A percentile compares a stretch with the other conserved stretches of the same genome.
Conservation (phyloP, 2,888 invertebrate species). For the Leptinotarsa juncta region DNA sequence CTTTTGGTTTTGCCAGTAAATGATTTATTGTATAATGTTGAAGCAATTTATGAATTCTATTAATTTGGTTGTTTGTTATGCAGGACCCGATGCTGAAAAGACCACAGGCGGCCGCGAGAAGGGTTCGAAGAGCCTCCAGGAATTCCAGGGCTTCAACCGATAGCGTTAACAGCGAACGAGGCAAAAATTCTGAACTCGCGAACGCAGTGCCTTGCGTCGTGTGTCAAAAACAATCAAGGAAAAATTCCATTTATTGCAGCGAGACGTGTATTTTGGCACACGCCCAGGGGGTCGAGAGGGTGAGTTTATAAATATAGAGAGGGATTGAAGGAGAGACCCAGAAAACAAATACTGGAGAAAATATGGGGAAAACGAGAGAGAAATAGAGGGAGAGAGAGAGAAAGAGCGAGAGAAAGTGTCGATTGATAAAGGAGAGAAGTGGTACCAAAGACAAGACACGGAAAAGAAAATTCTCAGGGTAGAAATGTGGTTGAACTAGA, state of each 20-base stretch:
- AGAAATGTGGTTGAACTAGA: too few relatives aligned
- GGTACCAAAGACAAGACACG: too few relatives aligned
- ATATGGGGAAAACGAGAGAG: too few relatives aligned
- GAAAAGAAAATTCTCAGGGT: too few relatives aligned
- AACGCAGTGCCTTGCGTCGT: constrained; percentile 73
- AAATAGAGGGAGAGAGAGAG: too few relatives aligned
- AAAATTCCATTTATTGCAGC: constrained; percentile 90
- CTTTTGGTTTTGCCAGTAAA: too few relatives aligned
- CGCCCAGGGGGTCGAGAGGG: constrained; percentile 76
- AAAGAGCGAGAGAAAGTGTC: too few relatives aligned
- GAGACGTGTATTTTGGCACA: constrained; percentile 88
- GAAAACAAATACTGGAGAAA: too few relatives aligned
- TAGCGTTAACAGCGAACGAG: constrained; percentile 54
- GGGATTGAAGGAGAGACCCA: too few relatives aligned
- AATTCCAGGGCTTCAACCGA: constrained; percentile 60
- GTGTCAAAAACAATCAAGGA: constrained; percentile 80
- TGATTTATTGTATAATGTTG: too few relatives aligned
- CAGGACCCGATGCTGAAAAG: constrained; percentile 60
- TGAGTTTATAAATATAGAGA: constrained; percentile 40
- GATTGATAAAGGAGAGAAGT: too few relatives aligned
- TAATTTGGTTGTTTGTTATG: neutral
- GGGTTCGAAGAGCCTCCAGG: constrained; percentile 62
- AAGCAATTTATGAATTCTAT: too few relatives aligned
- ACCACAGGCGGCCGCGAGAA: constrained; percentile 62
- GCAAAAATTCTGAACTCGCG: constrained; percentile 38